Evolutionary conservation across 2,888 invertebrate genomes (phyloP), one percentile per base, ranked within the genome.

Genomic region (Glyphotaelius pellucidus): DNA sequence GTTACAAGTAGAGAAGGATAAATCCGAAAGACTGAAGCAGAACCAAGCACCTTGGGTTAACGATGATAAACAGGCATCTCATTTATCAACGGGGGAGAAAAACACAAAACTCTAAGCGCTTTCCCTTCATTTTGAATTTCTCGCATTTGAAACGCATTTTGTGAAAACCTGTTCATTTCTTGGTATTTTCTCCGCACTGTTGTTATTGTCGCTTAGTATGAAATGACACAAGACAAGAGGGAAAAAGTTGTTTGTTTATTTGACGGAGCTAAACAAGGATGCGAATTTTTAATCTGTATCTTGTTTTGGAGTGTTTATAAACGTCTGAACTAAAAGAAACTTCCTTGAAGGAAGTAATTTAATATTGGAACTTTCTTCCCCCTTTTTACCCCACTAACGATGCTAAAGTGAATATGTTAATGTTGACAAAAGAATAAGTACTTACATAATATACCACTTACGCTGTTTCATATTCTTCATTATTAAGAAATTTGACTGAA

Each of bases 31-130:
- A 85, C 90, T 25, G 31, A 67, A 52, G n/a, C 2, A 31, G 90
- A 86, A 85, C 86, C 86, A 30, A 80, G 90, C 47, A 86, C 90
- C 81, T 85, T 38, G 91, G 91, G 89, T 91, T 92, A 92, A 92
- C 89, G 92, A 92, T 92, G 92, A 92, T 92, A 92, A 91, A 92
- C 92, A 83, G 91, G 47, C 80, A 32, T 67, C 90, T 90, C 92
- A 84, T 92, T 92, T 92, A 92, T 92, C 92, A 92, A 84, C 90
- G 32, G n/a, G 86, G 83, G 2, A 32, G 79, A 80, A 84, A 86
- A 84, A 90, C 80, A 92, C 84, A 89, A 92, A 91, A 89, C 25
- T 38, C 47, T 87, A 30, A 80, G 52, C 47, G 47, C 31, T 89
- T 89, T 88, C 32, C 31, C 67, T 88, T 88, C 79, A 79, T 67